Evolutionary conservation across 2,888 invertebrate genomes (phyloP).

Genomic region (Chirona hameri): DNA sequence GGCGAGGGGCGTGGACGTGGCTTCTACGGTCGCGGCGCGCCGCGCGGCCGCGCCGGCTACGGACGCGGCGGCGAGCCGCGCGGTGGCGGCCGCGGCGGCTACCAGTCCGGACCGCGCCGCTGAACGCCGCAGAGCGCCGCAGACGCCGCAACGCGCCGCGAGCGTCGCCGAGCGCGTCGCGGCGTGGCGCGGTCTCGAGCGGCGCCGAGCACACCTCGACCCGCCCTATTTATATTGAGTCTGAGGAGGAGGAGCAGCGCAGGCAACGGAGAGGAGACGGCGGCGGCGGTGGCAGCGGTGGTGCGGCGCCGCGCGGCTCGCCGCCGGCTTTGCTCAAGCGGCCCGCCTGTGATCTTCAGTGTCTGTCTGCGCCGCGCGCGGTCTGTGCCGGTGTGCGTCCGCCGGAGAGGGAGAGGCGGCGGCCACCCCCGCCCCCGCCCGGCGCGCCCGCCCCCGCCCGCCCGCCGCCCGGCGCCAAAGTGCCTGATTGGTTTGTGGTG

Average conservation of each 20-base stretch:
- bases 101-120: constrained; percentile 47
- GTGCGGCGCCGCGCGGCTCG: not conserved
- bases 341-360: not conserved
- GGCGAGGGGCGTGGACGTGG: not conserved
- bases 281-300: not conserved
- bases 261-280: not conserved
- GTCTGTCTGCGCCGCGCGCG: not conserved
- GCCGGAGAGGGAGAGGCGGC: not conserved
- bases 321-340: not conserved
- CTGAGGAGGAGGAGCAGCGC: not conserved
- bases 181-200: not conserved
- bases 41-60: constrained; percentile 87
- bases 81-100: constrained; percentile 48
- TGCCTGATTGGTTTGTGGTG: not conserved
- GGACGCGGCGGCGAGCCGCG: constrained; percentile 92
- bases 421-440: not conserved
- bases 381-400: not conserved
- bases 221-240: constrained; percentile 1
- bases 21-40: constrained; percentile 73
- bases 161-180: not conserved
- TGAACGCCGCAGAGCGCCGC: constrained; percentile 42
- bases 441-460: not conserved
- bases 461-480: not conserved
- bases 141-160: not conserved
- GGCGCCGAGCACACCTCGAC: not conserved